Evolutionary conservation across 2,888 invertebrate species (phyloP), one percentile per base, ranked within the genome.

Genomic region (Volucella inflata): DNA sequence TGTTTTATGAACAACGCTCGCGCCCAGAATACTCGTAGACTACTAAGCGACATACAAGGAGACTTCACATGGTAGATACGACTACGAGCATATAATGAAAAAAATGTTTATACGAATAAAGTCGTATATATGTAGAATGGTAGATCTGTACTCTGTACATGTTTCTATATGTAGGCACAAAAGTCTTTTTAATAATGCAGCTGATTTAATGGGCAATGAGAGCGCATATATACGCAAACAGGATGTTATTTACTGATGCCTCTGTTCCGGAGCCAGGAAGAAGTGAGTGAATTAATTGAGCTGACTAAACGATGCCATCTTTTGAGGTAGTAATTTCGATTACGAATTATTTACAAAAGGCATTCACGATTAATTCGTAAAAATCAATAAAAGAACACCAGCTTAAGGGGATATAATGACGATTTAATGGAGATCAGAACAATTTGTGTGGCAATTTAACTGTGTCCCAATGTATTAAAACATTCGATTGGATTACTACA

Each of bases 1-100:
- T 78, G 71, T 71, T 78, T 70, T 64, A 57, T 64, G 57, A 21
- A 64, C 46, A 68, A 30, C 60, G 60, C 36, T n/a, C 50, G 60
- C 42, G n/a, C 42, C 42, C 51, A 51, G 30, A 30, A 30, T 30
- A 6, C 30, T 30, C 51, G 42, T 59, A 60, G 51, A 12, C 40
- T 57, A 65, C n/a, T 16, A 59, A 40, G 42, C 53, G 50, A 17
- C 50, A 53, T n/a, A 44, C 59, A 53, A 60, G 51, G 68, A 77
- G n/a, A 30, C 6, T 60, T 36, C n/a, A 8, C 44, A 59, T 59
- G 48, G 14, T 8, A 44, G 44, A 42, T 30, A 30, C 21, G 12
- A 9, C 2, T 42, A 16, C n/a, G 40, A n/a, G n/a, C n/a, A n/a
- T n/a, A n/a, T n/a, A n/a, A 64, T 55, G 57, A 57, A 3, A 44